phyloP scores from a whole-genome alignment of 2,888 invertebrate species.

The Drosophila algonquin region DNA sequence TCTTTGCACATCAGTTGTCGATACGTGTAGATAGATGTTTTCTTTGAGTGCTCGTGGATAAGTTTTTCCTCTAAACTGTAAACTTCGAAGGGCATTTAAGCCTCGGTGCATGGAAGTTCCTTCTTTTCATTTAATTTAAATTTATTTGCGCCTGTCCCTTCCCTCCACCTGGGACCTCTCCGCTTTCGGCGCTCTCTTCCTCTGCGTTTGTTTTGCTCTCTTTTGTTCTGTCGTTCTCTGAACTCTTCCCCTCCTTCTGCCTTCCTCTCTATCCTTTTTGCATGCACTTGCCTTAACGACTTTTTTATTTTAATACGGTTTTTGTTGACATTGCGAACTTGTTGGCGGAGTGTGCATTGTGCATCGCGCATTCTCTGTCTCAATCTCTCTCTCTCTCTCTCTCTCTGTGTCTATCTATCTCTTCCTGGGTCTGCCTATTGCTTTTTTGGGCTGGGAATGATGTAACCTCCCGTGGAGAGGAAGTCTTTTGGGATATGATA shows the following conservation, averaged over 20 bases:
- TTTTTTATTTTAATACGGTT: slow-evolving; percentile 75
- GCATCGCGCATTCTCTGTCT: background rate
- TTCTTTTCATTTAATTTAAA: slow-evolving; percentile 73
- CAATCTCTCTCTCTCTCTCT: slow-evolving; percentile 3
- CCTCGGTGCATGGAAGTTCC: slow-evolving; percentile 18
- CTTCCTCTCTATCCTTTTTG: slow-evolving; percentile 31
- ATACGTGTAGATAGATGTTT: too few relatives aligned
- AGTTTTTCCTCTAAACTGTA: background rate
- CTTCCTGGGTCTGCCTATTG: background rate
- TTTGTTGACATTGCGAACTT: slow-evolving; percentile 76
- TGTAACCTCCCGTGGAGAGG: slow-evolving; percentile 30
- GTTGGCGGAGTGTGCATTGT: slow-evolving; percentile 56
- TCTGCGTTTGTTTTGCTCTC: background rate
- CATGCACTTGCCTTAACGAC: slow-evolving; percentile 76
- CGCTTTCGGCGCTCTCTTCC: background rate
- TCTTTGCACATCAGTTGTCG: too few relatives aligned
- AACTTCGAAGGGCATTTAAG: background rate
- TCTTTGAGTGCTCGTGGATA: too few relatives aligned
- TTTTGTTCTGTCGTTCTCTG: background rate
- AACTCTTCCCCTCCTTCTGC: background rate
- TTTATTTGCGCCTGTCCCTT: slow-evolving; percentile 55
- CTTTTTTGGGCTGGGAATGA: slow-evolving; percentile 17
- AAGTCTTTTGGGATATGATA: slow-evolving; percentile 44
- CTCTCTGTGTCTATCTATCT: background rate
- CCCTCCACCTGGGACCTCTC: background rate